phyloP scores from a whole-genome alignment of 2,113 vertebrate genomes.

The Marmota monax region DNA sequence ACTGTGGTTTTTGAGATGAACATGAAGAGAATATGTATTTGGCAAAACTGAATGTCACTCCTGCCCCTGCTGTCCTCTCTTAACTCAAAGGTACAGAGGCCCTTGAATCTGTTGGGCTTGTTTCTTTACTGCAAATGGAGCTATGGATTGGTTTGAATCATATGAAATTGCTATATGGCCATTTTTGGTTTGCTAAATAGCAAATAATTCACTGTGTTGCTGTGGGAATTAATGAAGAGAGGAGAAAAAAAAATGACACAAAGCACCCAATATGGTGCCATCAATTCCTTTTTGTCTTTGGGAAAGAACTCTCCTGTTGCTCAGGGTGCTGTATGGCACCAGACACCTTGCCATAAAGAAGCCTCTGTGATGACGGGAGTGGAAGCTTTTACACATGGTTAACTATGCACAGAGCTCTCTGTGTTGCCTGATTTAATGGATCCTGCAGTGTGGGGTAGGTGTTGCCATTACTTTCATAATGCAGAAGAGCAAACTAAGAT shows the following conservation, averaged over 20 bases:
- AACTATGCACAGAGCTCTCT: background rate
- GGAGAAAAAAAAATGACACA: background rate
- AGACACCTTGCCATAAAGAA: background rate
- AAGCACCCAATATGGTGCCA: accelerated
- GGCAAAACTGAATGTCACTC: background rate
- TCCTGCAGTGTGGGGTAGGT: accelerated
- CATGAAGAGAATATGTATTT: background rate
- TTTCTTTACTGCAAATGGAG: background rate
- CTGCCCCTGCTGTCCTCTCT: background rate
- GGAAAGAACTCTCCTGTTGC: accelerated
- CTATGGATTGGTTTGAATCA: background rate
- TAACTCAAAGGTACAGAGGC: background rate
- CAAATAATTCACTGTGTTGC: background rate
- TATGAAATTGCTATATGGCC: background rate
- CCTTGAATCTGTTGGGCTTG: background rate
- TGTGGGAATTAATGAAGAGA: background rate
- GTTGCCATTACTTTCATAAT: background rate
- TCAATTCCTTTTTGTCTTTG: background rate
- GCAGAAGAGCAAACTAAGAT: background rate
- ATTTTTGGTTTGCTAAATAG: background rate
- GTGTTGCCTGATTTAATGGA: background rate
- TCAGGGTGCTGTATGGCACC: too few species aligned
- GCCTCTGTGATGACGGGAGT: too few species aligned
- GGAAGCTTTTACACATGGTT: background rate
- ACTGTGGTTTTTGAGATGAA: constrained; percentile 21